Conservation (phyloP, 2,113 vertebrate genomes). For the Vulpes lagopus region DNA sequence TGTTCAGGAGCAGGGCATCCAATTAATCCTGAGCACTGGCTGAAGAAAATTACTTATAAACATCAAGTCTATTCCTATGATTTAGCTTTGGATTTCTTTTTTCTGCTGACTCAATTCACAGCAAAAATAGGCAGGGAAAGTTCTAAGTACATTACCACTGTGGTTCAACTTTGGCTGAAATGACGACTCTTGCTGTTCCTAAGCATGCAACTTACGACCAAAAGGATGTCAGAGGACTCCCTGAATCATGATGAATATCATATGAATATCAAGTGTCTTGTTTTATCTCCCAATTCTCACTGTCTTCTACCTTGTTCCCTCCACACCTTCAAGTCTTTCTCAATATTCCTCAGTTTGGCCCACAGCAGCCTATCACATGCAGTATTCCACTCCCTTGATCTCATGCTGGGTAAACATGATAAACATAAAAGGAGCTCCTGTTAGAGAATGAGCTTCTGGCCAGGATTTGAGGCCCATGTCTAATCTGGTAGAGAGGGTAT, state of each 20-base stretch:
- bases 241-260: constrained; percentile 54
- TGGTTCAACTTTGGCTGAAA: constrained; percentile 70
- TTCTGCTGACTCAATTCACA: constrained; percentile 68
- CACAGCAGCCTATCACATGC: constrained; percentile 71
- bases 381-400: constrained; percentile 73
- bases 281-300: constrained; percentile 73
- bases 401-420: constrained; percentile 67
- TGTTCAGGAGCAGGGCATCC: constrained; percentile 44
- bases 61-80: constrained; percentile 33
- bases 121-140: constrained; percentile 41
- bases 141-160: constrained; percentile 67
- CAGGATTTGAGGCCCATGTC: constrained; percentile 70
- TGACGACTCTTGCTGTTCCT: constrained; percentile 66
- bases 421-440: constrained; percentile 73
- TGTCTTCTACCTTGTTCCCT: constrained; percentile 73
- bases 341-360: constrained; percentile 70
- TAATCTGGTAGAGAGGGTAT: constrained; percentile 69
- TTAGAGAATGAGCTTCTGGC: constrained; percentile 76
- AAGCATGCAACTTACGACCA: constrained; percentile 76
- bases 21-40: constrained; percentile 62
- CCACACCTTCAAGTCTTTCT: constrained; percentile 67
- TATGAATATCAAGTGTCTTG: constrained; percentile 64
- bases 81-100: constrained; percentile 53
- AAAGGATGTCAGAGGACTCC: constrained; percentile 55
- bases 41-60: constrained; percentile 68